phyloP scores from a whole-genome alignment of 2,113 vertebrate genomes.

The Neotragus pygmaeus region DNA sequence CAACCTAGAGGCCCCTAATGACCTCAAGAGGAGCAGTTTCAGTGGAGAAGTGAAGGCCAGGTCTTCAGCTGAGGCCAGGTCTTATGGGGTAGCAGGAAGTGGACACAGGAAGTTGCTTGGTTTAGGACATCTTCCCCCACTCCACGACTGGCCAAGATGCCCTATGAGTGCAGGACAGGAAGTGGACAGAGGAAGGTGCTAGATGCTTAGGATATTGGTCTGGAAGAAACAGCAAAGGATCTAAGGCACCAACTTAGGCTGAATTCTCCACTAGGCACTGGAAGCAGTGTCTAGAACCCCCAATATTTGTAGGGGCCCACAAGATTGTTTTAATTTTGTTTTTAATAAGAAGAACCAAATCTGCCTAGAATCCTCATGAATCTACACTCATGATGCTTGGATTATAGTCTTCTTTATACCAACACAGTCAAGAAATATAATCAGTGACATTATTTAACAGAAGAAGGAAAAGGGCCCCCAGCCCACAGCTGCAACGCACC shows the following conservation, averaged over 20 bases:
- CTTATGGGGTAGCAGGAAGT: background rate
- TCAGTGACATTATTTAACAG: background rate
- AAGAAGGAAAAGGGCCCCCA: background rate
- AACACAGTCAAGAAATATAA: background rate
- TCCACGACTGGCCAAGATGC: background rate
- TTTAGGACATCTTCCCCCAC: background rate
- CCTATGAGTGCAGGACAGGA: background rate
- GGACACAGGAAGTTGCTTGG: background rate
- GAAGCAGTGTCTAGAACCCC: background rate
- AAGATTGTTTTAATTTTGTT: background rate
- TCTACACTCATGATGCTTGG: background rate
- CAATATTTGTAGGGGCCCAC: rapidly evolving
- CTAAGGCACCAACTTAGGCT: background rate
- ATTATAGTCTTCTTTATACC: background rate
- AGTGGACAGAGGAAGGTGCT: background rate
- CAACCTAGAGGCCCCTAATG: background rate
- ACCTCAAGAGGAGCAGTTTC: background rate
- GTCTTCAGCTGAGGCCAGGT: background rate
- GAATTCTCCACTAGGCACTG: background rate
- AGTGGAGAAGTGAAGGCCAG: background rate
- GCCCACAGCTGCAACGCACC: rapidly evolving
- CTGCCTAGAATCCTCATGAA: background rate
- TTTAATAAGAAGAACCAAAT: background rate
- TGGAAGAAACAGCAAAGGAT: background rate
- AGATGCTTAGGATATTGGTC: background rate